Evolutionary conservation across 2,888 invertebrate genomes (phyloP), one percentile per base, ranked within the genome.

Genomic region (Drosophila nigritarsus): DNA sequence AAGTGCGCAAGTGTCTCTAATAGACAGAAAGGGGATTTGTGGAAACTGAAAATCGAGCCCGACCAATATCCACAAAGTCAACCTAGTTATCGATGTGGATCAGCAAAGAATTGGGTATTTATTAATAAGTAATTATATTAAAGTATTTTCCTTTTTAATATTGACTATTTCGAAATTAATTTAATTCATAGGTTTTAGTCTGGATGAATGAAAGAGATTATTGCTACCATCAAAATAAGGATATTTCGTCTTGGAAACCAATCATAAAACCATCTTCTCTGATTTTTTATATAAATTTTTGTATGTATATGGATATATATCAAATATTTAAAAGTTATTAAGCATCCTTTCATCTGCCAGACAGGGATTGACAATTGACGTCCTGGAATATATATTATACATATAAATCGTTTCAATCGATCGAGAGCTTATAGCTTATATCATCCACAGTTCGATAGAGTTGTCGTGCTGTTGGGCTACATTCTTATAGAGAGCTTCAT

Each of bases 401-500:
- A 30, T 30, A 8, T 30, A 8, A 30, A 8, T 30, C 30, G 30
- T 30, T 8, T 30, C 2, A 18, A 4, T 38, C 8, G 18, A 38
- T 3, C 11, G 13, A 42, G 15, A 30, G 20, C 20, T n/a, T 13
- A 8, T 4, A 18, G 4, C 4, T 7, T 8, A 4, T 45, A 20
- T 30, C 2, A 24, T 5, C 2, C 15, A 29, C 29, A 40, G 58
- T 7, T 32, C 3, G 7, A 2, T 27, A 13, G n/a, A 2, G 8
- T n/a, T 38, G 18, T 8, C 13, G 20, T 34, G 13, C 8, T 49
- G 3, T 2, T 38, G 2, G 2, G 13, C 27, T 62, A 53, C 40
- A n/a, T 40, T 11, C 83, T 90, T 60, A 78, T 89, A 3, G 90
- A 78, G 1, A 92, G 65, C 42, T 72, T 83, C 0, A 93, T 77